Evolutionary conservation across 2,797 vertebrate genomes (phyloP), one percentile per base, ranked within the genome.

Genomic region (Smutsia gigantea): DNA sequence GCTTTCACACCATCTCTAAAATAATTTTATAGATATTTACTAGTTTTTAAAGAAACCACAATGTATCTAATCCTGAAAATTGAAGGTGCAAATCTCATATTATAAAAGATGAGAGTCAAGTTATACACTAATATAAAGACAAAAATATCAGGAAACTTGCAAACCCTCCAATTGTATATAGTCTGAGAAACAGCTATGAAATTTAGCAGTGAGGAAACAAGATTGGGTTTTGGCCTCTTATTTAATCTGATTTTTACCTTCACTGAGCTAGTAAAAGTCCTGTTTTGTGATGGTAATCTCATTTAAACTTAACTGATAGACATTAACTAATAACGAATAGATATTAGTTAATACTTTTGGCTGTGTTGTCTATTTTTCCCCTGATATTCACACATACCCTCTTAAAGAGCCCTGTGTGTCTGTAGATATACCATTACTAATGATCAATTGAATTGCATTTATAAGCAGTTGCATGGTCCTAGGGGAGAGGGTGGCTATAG

Each of bases 1-100:
- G 31, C 72, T 66, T 78, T 88, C 66, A 81, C 7, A 12, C 5
- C 61, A 3, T 66, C 34, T 85, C 63, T 87, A 79, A 87, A 71
- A 46, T 75, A 49, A 37, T 78, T 79, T 82, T 74, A 55, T 53
- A 63, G 34, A 88, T 31, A 63, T 64, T 69, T 77, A 23, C 21
- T 61, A 29, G 17, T 57, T 87, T n/a, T 61, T 71, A 93, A 90
- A 74, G 49, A 90, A 95, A 27, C 10, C 25, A 55, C 2, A 27
- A 8, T 17, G 7, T 59, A 51, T 2, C 42, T 93, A 82, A 42
- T 63, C 88, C n/a, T 94, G 66, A 95, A 96, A 82, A 77, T 1
- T 12, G 3, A 83, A 61, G n/a, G 23, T 83, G 2, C 4, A 74
- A 79, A 42, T 64, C 11, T 57, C 37, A 46, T 21, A 34, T 57